phyloP scores from a whole-genome alignment of 2,888 invertebrate genomes.

The Pterobdella sp. region DNA sequence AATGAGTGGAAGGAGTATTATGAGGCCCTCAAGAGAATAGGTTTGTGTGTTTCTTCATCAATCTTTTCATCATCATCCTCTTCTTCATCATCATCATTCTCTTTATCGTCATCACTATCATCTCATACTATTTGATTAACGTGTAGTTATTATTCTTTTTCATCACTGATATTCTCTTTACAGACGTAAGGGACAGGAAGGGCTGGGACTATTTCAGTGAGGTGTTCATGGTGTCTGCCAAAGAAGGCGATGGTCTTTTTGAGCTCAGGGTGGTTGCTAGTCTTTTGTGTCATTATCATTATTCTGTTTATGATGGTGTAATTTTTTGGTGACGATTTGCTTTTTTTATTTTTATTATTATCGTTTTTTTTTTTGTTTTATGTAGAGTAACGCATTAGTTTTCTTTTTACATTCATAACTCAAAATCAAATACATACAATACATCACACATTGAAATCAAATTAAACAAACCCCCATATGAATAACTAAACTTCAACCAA shows the following conservation, averaged over 20 bases:
- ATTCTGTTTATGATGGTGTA: not conserved
- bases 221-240: conserved; percentile 83
- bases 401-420: not conserved
- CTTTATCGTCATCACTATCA: not conserved
- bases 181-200: not conserved
- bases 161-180: too few relatives aligned
- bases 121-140: not conserved
- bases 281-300: not conserved
- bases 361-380: not conserved
- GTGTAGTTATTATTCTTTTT: not conserved
- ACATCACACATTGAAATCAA: not conserved
- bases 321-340: not conserved
- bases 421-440: not conserved
- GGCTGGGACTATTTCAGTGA: conserved; percentile 71
- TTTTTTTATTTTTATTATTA: not conserved
- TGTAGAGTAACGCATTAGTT: not conserved
- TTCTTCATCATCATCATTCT: not conserved
- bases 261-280: conserved; percentile 58
- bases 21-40: not conserved
- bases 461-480: not conserved
- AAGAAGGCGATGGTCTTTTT: conserved; percentile 67
- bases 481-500: not conserved
- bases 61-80: not conserved
- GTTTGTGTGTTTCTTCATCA: not conserved
- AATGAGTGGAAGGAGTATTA: conserved; percentile 29